phyloP scores from a whole-genome alignment of 2,797 vertebrate genomes.

The Tokudaia tokunoshimensis region DNA sequence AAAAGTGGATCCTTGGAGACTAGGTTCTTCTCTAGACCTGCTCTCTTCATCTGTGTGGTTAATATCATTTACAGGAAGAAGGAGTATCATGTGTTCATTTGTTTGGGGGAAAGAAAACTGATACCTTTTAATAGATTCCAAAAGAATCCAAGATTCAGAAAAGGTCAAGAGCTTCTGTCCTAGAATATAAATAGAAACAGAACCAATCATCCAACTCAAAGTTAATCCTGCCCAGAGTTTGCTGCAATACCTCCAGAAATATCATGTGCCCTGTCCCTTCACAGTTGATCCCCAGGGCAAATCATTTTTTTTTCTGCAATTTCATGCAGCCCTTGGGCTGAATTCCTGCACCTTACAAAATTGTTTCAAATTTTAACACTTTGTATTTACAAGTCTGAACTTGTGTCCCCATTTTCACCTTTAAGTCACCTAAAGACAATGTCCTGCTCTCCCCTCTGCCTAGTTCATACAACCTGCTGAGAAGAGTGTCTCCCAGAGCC shows the following conservation, averaged over 20 bases:
- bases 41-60: background rate
- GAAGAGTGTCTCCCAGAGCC: background rate
- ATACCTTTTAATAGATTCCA: conserved; percentile 39
- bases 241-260: background rate
- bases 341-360: background rate
- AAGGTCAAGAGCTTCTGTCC: conserved; percentile 36
- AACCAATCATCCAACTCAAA: conserved; percentile 14
- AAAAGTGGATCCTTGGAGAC: background rate
- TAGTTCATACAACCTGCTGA: background rate
- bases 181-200: conserved; percentile 50
- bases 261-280: background rate
- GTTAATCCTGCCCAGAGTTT: background rate
- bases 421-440: background rate
- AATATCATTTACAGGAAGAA: background rate
- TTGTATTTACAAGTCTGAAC: background rate
- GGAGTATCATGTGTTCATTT: background rate
- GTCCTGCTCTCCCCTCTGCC: background rate
- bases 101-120: conserved; percentile 8
- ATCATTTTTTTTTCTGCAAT: background rate
- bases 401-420: background rate
- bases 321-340: background rate
- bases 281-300: background rate
- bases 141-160: conserved; percentile 48
- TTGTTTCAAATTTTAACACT: background rate
- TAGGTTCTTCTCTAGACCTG: background rate